Conservation (phyloP, 2,797 vertebrate genomes). For the Sardinella longiceps region DNA sequence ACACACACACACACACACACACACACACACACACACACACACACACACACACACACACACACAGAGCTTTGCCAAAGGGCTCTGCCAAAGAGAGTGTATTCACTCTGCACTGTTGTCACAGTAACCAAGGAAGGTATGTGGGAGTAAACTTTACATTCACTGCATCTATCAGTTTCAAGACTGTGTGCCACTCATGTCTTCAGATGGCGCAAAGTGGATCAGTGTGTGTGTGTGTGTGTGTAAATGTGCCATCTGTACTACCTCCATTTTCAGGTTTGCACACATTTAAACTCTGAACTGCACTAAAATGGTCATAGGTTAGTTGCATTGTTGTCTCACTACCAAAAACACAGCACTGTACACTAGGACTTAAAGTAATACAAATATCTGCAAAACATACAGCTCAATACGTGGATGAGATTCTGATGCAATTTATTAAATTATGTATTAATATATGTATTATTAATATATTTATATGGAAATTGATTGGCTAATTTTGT, state of each 20-base stretch:
- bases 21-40: neutral
- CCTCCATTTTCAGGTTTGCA: neutral
- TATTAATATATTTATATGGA: neutral
- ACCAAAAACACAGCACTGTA: neutral
- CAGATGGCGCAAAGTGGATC: neutral
- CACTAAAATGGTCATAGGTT: neutral
- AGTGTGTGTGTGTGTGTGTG: neutral
- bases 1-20: neutral
- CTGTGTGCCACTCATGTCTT: constrained; percentile 8
- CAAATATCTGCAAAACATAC: neutral
- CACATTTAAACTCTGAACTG: neutral
- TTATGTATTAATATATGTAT: too few relatives aligned
- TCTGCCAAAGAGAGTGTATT: constrained; percentile 2
- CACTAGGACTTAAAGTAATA: neutral
- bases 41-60: neutral
- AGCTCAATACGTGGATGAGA: neutral
- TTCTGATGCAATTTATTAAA: neutral
- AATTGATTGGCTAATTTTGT: neutral
- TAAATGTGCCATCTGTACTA: neutral
- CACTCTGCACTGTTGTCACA: constrained; percentile 43
- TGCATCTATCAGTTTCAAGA: constrained; percentile 27
- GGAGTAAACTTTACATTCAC: constrained; percentile 9
- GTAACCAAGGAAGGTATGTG: constrained; percentile 45
- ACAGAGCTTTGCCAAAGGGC: neutral
- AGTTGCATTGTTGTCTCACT: neutral